These are phyloP conservation scores for Limnephilus auricula DNA, from an alignment of 2,888 invertebrate genomes.

Conservation along the genomic window DNA sequence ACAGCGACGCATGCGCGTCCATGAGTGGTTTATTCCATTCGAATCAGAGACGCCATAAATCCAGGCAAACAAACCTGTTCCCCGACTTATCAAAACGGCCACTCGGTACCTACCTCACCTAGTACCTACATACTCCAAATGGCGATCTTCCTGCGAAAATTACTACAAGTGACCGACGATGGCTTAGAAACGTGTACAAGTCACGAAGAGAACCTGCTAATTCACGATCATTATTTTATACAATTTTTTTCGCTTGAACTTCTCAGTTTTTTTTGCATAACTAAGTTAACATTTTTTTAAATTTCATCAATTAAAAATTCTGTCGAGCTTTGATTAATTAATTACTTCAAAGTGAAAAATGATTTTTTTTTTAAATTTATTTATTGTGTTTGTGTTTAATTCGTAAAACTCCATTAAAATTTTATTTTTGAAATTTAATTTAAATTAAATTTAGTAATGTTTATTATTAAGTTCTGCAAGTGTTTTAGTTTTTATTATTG, in stretches of 20 bases:
- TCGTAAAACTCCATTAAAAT: too few relatives aligned
- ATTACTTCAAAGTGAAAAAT: too few relatives aligned
- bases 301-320: too few relatives aligned
- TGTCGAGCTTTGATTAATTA: too few relatives aligned
- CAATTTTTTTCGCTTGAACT: not conserved
- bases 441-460: too few relatives aligned
- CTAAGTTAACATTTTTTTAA: too few relatives aligned
- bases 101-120: not conserved
- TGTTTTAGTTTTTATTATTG: too few relatives aligned
- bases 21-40: conserved; percentile 78
- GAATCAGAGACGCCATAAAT: conserved; percentile 78
- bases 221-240: not conserved
- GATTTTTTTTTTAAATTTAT: too few relatives aligned
- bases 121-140: conserved; percentile 14
- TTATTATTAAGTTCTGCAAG: too few relatives aligned
- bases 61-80: conserved; percentile 75
- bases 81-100: conserved; percentile 76
- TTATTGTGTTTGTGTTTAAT: too few relatives aligned
- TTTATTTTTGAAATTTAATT: too few relatives aligned
- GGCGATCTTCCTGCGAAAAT: conserved; percentile 31
- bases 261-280: not conserved
- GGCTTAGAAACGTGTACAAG: not conserved
- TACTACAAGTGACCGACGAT: not conserved
- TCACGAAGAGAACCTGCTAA: not conserved
- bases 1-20: conserved; percentile 71